Base-by-base conservation (phyloP, 2,113 vertebrate species). In the Petromus typicus region DNA sequence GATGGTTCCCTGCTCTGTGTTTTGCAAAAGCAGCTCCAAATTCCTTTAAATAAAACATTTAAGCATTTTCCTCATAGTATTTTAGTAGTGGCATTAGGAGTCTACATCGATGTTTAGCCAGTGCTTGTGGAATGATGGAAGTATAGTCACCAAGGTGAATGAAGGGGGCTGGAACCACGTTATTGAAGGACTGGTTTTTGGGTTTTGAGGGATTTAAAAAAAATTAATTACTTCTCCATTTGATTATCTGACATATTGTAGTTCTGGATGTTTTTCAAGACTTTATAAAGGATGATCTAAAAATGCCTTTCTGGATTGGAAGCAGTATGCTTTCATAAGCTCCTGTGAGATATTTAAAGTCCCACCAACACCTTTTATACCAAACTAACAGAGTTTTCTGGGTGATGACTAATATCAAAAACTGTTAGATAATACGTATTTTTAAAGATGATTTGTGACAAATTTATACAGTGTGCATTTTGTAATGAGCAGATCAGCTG, bases 21-120 rank as follows among this genome's bases (percentile, higher is more conserved):
- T 95, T 96, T 97, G 89, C 45, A 88, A 76, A 92, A 85, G 40
- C 10, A 90, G 14, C 25, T 94, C 61, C 61, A 88, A 73, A 20
- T 88, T 92, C 22, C 82, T 81, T 93, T 81, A 91, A 79, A 90
- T 93, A 80, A 92, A 82, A 66, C 10, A 64, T 95, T 54, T 59
- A 76, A 51, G 4, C 45, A 13, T 83, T 91, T 87, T n/a, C 37
- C 86, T 34, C 27, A 20, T 43, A 57, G 17, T 27, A 63, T 79
- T 95, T 95, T 95, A 96, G 85, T 95, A 73, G 81, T 96, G 17
- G 14, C 27, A 54, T 64, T 95, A 82, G 73, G 57, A 83, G 43
- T 6, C 56, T 89, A 37, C 5, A 80, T 22, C 13, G 23, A 1
- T 59, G 57, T 89, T 95, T 64, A 86, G 66, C n/a, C 59, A 37